Base-by-base conservation (phyloP, 2,888 invertebrate species). In the Eremobia ochroleuca region DNA sequence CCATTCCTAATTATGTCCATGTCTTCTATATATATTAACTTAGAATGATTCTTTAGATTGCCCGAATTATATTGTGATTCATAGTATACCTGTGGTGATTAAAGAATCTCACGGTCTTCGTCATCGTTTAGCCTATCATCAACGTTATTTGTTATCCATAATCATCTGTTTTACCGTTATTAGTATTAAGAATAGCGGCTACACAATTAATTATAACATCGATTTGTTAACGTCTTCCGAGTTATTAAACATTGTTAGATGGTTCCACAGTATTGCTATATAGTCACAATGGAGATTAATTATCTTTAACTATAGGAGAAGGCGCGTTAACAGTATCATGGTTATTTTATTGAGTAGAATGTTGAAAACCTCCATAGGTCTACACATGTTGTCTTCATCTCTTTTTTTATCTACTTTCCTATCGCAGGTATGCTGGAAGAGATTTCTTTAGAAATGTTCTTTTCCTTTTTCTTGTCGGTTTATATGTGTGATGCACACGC, bases 181-280 rank as follows among this genome's bases (percentile, higher is more conserved):
- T 80, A 64, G 40, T 75, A 73, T 76, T 78, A 43, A 52, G 73
- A 73, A 77, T 71, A 69, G 72, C 72, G 71, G 65, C 58, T 68
- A 82, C 73, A 59, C 71, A 62, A 82, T 82, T 79, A 81, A 82
- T 86, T 79, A 82, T 75, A 70, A 67, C 73, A 74, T 76, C 79
- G 37, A 86, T 86, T 85, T 74, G 79, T 85, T 87, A 58, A 76
- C 77, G 85, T 85, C 87, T 76, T 18, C 28, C 6, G 34, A 31
- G 79, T 80, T 70, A 77, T 82, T 82, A 82, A 72, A 76, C 72
- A 76, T 66, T 65, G 55, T 76, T 62, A 58, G 52, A 62, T 37
- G 43, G 37, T n/a, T n/a, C 49, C 64, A 67, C 18, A 43, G 43
- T 25, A 46, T 65, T 66, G 58, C 55, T 28, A 13, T 62, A 25